Conservation (phyloP, 37 sponge, comb jelly and placozoan species). For the Cliona cf. orientalis region DNA sequence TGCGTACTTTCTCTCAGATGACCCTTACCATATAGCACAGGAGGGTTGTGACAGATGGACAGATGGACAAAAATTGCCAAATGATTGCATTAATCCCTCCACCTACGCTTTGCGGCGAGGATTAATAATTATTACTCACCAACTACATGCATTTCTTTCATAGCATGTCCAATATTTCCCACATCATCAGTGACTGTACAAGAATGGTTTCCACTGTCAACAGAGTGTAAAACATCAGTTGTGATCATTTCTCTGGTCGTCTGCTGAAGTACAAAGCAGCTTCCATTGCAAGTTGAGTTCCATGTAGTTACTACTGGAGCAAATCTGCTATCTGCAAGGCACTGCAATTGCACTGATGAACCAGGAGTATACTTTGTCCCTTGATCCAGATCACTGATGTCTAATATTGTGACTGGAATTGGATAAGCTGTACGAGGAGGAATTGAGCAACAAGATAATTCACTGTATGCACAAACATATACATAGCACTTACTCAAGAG, state of each 20-base stretch:
- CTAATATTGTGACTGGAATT: not conserved
- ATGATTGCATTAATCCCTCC: no score
- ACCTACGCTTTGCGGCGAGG: no score
- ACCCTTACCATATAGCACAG: no score
- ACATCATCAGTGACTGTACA: slow-evolving; percentile 30
- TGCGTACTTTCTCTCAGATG: no score
- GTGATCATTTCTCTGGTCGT: not conserved
- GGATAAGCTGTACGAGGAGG: slow-evolving; percentile 14
- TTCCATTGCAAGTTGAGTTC: slow-evolving; percentile 23
- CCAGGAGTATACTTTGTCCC: not conserved
- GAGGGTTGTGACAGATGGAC: no score
- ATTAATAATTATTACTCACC: no score
- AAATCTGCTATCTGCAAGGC: not conserved
- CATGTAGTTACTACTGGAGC: slow-evolving; percentile 3
- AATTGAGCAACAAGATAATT: no score
- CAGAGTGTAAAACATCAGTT: not conserved
- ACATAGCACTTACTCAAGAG: not conserved
- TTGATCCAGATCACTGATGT: not conserved
- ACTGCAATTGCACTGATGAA: slow-evolving; percentile 1
- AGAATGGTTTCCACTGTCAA: slow-evolving; percentile 10
- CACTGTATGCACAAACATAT: no score
- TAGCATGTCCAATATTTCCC: slow-evolving; percentile 20
- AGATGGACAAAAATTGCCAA: no score
- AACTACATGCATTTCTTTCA: not conserved
- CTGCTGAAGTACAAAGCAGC: slow-evolving; percentile 10